Conservation (phyloP, 2,888 invertebrate genomes). For the Incurvaria masculella region DNA sequence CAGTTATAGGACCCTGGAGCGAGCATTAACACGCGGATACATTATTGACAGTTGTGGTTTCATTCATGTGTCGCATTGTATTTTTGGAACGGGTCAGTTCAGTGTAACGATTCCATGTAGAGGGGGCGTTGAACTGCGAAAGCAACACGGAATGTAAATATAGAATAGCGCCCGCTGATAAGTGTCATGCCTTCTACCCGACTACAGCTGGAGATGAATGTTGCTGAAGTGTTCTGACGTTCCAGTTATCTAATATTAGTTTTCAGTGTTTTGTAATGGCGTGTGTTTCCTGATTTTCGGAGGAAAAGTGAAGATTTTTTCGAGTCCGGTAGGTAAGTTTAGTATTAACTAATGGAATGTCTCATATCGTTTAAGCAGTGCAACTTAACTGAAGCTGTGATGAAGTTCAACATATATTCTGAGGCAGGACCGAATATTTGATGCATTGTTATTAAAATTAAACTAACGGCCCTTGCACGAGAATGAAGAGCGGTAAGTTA, state of each 20-base stretch:
- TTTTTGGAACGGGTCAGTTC: not conserved
- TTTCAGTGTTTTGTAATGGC: not conserved
- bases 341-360: too few relatives aligned
- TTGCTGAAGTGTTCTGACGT: not conserved
- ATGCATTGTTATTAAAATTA: too few relatives aligned
- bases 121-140: not conserved
- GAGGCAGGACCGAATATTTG: too few relatives aligned
- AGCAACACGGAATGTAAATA: not conserved
- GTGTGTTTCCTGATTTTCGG: not conserved
- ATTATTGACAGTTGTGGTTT: not conserved
- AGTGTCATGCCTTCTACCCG: not conserved
- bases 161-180: not conserved
- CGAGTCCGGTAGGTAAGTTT: not conserved
- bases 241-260: not conserved
- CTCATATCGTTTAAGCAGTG: too few relatives aligned
- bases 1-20: too few relatives aligned
- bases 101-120: not conserved
- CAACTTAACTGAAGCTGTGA: too few relatives aligned
- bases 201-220: not conserved
- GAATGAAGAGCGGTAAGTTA: too few relatives aligned
- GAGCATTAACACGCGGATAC: too few relatives aligned
- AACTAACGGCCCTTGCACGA: too few relatives aligned
- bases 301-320: not conserved
- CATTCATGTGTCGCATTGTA: not conserved
- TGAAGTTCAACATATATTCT: too few relatives aligned